Conservation (phyloP, 2,797 vertebrate genomes). For the Echiichthys vipera region DNA sequence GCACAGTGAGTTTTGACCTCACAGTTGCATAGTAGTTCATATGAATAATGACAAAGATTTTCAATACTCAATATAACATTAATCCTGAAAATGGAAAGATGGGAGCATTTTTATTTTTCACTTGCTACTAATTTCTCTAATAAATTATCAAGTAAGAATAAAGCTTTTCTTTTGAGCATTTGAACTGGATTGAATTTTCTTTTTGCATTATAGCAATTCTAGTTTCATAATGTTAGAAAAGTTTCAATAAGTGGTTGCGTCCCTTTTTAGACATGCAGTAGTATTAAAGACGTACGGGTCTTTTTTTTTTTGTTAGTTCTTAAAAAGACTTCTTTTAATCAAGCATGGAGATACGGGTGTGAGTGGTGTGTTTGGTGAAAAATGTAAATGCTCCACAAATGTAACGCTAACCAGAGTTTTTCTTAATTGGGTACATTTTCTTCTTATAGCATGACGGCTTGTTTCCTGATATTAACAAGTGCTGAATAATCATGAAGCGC, state of each 20-base stretch:
- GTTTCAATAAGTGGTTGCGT: neutral
- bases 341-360: neutral
- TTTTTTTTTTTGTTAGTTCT: neutral
- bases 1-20: neutral
- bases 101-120: no score
- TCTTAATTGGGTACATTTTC: neutral
- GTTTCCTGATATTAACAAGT: neutral
- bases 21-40: neutral
- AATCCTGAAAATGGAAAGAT: no score
- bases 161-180: neutral
- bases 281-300: neutral
- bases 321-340: neutral
- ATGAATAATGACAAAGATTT: neutral
- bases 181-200: no score
- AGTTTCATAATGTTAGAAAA: neutral
- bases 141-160: neutral
- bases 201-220: no score
- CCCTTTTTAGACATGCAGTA: neutral
- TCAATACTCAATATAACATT: no score
- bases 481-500: neutral
- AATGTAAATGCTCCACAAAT: neutral
- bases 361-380: neutral
- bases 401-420: neutral
- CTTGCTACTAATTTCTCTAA: no score
- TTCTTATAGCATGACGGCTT: neutral